Base-by-base conservation (phyloP, 2,888 invertebrate genomes). In the Spicauda simplicius region DNA sequence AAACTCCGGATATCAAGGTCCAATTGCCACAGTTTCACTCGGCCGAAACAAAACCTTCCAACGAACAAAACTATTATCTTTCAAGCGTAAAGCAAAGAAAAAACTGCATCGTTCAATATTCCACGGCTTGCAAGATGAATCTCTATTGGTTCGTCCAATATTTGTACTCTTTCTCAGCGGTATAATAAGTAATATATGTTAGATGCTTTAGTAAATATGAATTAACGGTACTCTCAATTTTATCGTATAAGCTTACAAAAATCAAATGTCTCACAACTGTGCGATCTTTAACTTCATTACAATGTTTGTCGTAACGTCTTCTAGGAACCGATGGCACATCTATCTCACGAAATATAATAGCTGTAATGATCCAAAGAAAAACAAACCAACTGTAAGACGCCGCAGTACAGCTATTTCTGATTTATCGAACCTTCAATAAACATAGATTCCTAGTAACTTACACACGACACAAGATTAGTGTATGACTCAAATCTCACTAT, bases 1-100 rank as follows among this genome's bases (percentile, higher is more conserved):
- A 83, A 89, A 89, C 82, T 77, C 85, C 90, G 91, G 91, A 92
- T 86, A 91, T 88, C 92, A 91, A 92, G 92, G 91, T 88, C 92
- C 86, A 88, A 82, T 91, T 91, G 87, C 79, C 77, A 77, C 81
- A 84, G 90, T 91, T 91, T 89, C 90, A 90, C 90, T 86, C 79
- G 75, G 78, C 78, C 84, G 83, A 86, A 88, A 89, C 86, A 84
- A 84, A 87, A 87, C 86, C 84, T 75, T 76, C 73, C 70, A 64
- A 48, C 75, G 68, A 73, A 71, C 71, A 70, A 72, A 58, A 73
- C 69, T 71, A 71, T 69, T 64, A 71, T 64, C 73, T 71, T 64
- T 76, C 75, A 71, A 77, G 72, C 79, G 77, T 77, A 69, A 75
- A 73, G 72, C 70, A 72, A 74, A 76, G 69, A 74, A 71, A 73